Conservation (phyloP, 2,797 vertebrate genomes). For the Glossophaga mutica region DNA sequence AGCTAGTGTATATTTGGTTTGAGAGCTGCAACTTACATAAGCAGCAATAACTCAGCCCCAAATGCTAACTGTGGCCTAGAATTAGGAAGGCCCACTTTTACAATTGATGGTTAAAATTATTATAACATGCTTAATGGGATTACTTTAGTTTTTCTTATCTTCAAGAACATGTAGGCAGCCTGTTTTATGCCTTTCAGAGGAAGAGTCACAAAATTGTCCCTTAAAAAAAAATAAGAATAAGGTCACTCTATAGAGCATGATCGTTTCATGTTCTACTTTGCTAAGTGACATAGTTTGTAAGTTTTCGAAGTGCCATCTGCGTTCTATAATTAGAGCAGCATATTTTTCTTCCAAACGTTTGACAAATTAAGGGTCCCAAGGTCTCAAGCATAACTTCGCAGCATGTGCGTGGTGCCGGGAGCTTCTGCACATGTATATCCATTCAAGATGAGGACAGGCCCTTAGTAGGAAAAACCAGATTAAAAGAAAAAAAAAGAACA, state of each 20-base stretch:
- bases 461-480: not conserved
- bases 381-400: slow-evolving; percentile 51
- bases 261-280: slow-evolving; percentile 14
- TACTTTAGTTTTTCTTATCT: not conserved
- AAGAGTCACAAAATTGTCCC: not conserved
- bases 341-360: slow-evolving; percentile 70
- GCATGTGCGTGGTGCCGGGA: slow-evolving; percentile 27
- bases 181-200: slow-evolving; percentile 17
- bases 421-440: not conserved
- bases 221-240: slow-evolving; percentile 55
- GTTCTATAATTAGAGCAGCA: slow-evolving; percentile 76
- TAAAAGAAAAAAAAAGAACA: not conserved
- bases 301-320: slow-evolving; percentile 76
- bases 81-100: slow-evolving; percentile 57
- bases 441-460: slow-evolving; percentile 40
- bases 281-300: slow-evolving; percentile 61
- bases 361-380: slow-evolving; percentile 66
- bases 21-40: slow-evolving; percentile 26
- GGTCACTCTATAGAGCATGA: slow-evolving; percentile 2
- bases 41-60: not conserved
- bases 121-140: not conserved
- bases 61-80: slow-evolving; percentile 13
- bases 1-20: slow-evolving; percentile 29
- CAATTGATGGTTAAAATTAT: slow-evolving; percentile 28
- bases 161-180: not conserved